Conservation (phyloP, 2,888 invertebrate genomes). For the Charanyca ferruginea region DNA sequence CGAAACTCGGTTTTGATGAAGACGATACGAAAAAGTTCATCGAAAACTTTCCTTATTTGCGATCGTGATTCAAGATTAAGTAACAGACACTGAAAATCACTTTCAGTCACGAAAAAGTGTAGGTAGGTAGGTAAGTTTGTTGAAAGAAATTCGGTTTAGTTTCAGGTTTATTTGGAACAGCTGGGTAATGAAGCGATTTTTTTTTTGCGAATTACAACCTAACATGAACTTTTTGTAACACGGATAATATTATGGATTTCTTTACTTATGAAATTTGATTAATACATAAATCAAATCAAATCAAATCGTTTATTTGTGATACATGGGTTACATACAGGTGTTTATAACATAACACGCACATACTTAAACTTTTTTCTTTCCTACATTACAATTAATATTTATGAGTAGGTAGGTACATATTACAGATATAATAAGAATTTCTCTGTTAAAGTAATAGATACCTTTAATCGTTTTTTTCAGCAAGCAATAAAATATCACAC, state of each 20-base stretch:
- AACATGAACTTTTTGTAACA: conserved; percentile 26
- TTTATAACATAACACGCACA: no score
- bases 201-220: conserved; percentile 14
- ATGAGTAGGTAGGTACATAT: no score
- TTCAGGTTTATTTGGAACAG: conserved; percentile 2
- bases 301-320: no score
- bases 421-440: no score
- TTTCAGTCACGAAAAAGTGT: conserved; percentile 35
- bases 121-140: background rate
- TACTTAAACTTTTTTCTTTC: no score
- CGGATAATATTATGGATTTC: background rate
- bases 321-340: no score
- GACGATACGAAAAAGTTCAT: background rate
- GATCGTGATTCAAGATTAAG: conserved; percentile 7
- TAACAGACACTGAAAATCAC: conserved; percentile 23
- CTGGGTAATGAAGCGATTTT: conserved; percentile 1
- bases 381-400: no score
- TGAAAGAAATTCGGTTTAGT: conserved; percentile 11
- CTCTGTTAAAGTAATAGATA: no score
- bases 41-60: conserved; percentile 10
- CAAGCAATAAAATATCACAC: no score
- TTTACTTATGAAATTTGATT: background rate
- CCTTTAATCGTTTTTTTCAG: no score
- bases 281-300: no score
- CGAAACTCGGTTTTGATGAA: background rate